Conservation (phyloP, 2,888 invertebrate genomes). For the Polyploca ridens region DNA sequence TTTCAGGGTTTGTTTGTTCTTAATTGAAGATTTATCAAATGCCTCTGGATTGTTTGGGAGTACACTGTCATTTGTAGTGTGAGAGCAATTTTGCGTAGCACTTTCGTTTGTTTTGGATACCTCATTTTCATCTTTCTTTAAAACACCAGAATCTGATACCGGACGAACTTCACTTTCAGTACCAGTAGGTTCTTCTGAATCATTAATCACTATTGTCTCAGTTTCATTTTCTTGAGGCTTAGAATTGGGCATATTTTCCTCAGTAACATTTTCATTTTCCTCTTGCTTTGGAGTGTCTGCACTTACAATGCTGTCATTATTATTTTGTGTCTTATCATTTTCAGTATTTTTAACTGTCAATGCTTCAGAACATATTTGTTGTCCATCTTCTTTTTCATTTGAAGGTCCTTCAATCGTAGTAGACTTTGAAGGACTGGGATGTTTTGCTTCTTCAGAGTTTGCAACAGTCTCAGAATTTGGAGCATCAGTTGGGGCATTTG, state of each 20-base stretch:
- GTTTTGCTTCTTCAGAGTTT: slow-evolving; percentile 17
- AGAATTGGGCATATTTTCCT: neutral
- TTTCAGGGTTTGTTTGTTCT: slow-evolving; percentile 17
- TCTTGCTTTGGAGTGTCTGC: neutral
- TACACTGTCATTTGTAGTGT: slow-evolving; percentile 55
- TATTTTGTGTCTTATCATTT: neutral
- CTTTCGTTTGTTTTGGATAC: slow-evolving; percentile 19
- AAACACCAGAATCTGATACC: neutral
- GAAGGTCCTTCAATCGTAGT: neutral
- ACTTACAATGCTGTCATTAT: neutral
- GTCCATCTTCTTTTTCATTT: slow-evolving; percentile 15
- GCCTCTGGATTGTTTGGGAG: slow-evolving; percentile 76
- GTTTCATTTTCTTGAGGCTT: neutral
- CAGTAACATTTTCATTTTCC: neutral
- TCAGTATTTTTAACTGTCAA: neutral
- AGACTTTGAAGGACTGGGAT: neutral
- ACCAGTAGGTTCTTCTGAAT: neutral
- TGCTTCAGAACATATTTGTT: neutral
- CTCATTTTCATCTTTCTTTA: slow-evolving; percentile 17
- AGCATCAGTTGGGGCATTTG: slow-evolving; percentile 17
- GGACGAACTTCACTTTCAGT: neutral
- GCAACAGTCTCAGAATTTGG: slow-evolving; percentile 13
- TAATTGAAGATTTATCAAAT: slow-evolving; percentile 30
- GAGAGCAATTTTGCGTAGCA: slow-evolving; percentile 41
- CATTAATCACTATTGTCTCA: neutral